Percentiles rank a stretch among this genome's conserved stretches.
Evolutionary conservation across 2,113 vertebrate species (phyloP).

Genomic region (Laterallus jamaicensis): DNA sequence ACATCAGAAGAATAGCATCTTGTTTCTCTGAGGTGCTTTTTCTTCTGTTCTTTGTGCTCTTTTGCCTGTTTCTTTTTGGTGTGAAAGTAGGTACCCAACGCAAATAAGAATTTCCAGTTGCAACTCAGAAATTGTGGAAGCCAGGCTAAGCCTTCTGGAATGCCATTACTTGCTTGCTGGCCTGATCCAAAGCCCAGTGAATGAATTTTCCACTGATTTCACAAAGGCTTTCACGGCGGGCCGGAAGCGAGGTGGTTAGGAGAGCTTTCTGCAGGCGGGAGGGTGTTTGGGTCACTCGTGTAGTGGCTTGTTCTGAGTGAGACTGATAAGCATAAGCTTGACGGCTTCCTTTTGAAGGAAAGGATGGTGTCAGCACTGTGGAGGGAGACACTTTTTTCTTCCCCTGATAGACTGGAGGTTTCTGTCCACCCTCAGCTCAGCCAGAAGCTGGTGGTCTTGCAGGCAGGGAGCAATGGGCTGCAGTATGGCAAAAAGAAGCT

Average conservation of each 20-base stretch:
- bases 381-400: neutral
- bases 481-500: too few species aligned
- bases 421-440: too few species aligned
- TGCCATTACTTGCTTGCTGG: rapidly evolving
- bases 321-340: neutral
- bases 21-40: neutral
- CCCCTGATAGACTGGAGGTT: too few species aligned
- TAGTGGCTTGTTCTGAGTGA: neutral
- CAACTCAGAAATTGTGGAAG: rapidly evolving
- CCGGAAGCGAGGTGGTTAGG: neutral
- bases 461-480: too few species aligned
- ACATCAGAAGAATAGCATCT: neutral
- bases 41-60: neutral
- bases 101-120: neutral
- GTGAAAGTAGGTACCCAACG: rapidly evolving
- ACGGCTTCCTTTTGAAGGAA: neutral
- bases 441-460: too few species aligned
- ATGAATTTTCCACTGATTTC: neutral
- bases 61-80: neutral
- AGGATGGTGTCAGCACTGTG: neutral
- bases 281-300: neutral
- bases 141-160: neutral
- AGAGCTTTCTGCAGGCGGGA: neutral
- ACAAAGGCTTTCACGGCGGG: neutral
- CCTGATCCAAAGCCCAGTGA: neutral